phyloP scores from a whole-genome alignment of 2,888 invertebrate genomes.

The Blastobasis lacticolella region DNA sequence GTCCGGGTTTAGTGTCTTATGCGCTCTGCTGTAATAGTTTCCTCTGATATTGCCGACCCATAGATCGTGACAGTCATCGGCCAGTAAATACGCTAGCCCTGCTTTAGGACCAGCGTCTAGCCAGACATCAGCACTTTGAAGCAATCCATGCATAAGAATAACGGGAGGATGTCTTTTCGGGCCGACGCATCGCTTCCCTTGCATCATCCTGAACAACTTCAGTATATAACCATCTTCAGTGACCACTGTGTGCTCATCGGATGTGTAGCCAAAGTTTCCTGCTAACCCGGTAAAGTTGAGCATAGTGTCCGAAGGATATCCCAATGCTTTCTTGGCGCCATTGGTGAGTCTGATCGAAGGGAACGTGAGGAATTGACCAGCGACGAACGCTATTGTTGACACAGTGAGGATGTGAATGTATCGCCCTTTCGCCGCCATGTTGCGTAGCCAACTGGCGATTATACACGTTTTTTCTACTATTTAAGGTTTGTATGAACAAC shows the following conservation, averaged over 20 bases:
- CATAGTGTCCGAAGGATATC: constrained; percentile 24
- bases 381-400: neutral
- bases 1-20: constrained; percentile 40
- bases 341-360: neutral
- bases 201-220: constrained; percentile 12
- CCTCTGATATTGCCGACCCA: constrained; percentile 17
- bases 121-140: constrained; percentile 15
- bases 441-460: neutral
- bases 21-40: constrained; percentile 55
- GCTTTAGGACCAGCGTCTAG: constrained; percentile 13
- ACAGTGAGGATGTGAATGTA: neutral
- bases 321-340: constrained; percentile 13
- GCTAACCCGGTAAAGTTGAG: constrained; percentile 13
- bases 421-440: neutral
- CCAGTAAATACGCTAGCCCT: constrained; percentile 12
- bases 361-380: neutral
- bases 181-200: constrained; percentile 9
- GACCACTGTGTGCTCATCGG: constrained; percentile 11
- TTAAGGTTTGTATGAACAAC: neutral
- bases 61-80: constrained; percentile 15
- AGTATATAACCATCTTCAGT: constrained; percentile 19
- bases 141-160: constrained; percentile 17
- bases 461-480: neutral
- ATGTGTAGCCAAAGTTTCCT: constrained; percentile 7
- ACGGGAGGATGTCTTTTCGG: constrained; percentile 9